These are phyloP conservation scores for Neoascia interrupta DNA, from an alignment of 2,888 invertebrate species.

Conservation along the genomic window DNA sequence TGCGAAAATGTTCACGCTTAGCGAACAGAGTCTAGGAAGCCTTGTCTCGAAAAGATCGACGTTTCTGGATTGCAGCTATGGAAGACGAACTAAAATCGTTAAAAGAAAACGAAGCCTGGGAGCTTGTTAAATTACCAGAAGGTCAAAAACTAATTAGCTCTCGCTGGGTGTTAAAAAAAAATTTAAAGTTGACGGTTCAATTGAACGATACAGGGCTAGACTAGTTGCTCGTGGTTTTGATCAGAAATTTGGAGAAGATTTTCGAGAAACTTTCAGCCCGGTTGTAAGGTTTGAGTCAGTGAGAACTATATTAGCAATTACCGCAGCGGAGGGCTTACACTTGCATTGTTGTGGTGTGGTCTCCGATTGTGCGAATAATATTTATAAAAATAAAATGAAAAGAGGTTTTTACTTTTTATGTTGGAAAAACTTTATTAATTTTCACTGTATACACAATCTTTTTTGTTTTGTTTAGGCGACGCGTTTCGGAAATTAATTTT, in stretches of 20 bases:
- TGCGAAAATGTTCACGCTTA: background rate
- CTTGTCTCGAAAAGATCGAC: background rate
- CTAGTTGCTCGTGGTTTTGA: background rate
- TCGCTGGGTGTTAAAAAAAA: background rate
- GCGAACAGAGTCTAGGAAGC: background rate
- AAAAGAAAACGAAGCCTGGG: background rate
- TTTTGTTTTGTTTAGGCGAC: too few relatives aligned
- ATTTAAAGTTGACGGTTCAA: background rate
- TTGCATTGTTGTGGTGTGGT: too few relatives aligned
- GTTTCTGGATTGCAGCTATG: background rate
- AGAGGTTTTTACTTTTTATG: too few relatives aligned
- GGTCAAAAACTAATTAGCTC: background rate
- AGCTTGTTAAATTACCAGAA: background rate
- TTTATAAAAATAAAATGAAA: too few relatives aligned
- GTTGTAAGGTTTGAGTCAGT: background rate
- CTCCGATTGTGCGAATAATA: too few relatives aligned
- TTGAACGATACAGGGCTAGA: background rate
- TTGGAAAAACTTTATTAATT: too few relatives aligned
- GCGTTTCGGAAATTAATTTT: too few relatives aligned
- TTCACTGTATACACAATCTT: too few relatives aligned
- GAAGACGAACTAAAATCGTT: background rate
- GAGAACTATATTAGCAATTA: background rate
- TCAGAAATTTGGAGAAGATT: background rate
- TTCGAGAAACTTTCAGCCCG: background rate
- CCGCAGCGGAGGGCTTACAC: background rate